Evolutionary conservation across 2,113 vertebrate genomes (phyloP), one percentile per base, ranked within the genome.

Genomic region (Eira barbara): DNA sequence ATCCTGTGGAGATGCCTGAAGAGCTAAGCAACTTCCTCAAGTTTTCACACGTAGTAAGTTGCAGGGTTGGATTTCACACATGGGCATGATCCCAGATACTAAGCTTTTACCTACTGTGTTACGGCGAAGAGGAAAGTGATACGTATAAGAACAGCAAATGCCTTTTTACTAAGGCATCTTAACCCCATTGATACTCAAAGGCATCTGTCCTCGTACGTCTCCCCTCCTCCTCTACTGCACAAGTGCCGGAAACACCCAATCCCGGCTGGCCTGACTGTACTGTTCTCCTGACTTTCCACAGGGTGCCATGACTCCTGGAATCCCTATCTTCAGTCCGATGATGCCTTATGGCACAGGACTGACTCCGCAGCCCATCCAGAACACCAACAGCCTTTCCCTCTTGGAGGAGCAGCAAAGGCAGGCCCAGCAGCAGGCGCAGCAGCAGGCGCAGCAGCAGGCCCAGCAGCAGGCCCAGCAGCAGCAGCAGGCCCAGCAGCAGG

Each of bases 341-440:
- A 99, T 99, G 99, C 99, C 99, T 0, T 99, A 99, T 21, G 99
- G 99, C 97, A 99, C 99, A 4, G 99, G 99, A 69, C 99, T 99
- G 94, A 99, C 99, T 0, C 99, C 99, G 0, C 99, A 99, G 97
- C 99, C 99, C n/a, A 99, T 99, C 81, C 99, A 99, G 97, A 99
- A 98, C 98, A 99, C 99, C 97, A 99, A 99, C 97, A 99, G 99
- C 61, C 97, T 99, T 76, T 99, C 99, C 45, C 98, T 99, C 67
- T 84, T 99, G 80, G 99, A 99, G 97, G 99, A 99, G 39, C 99
- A 99, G 94, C 99, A 99, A 93, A 98, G 99, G 61, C 99, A 99
- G 88, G n/a, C n/a, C n/a, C 99, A 99, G 88, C 63, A 65, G 63
- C 39, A 42, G 39, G 39, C 61, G 12, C 49, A 52, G 49, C 49